These are phyloP conservation scores for Periphyllus acericola DNA, from an alignment of 2,888 invertebrate species.

Conservation along the genomic window DNA sequence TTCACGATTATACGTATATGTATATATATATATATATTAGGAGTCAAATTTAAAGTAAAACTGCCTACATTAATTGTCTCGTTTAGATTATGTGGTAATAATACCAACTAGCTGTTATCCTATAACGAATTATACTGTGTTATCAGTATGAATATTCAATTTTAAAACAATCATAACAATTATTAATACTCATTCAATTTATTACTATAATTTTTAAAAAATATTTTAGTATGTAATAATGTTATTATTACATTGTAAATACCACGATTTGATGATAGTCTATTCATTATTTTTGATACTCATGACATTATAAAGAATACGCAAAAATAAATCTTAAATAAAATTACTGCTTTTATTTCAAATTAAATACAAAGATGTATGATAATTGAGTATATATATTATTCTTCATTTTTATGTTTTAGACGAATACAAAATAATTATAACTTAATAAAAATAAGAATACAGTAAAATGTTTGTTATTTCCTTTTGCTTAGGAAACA, in stretches of 20 bases:
- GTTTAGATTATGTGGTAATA: conserved; percentile 48
- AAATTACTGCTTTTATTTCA: conserved; percentile 49
- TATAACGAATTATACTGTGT: conserved; percentile 40
- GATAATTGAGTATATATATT: conserved; percentile 35
- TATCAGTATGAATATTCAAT: conserved; percentile 37
- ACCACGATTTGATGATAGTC: conserved; percentile 20
- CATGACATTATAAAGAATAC: conserved; percentile 42
- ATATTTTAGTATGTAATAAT: conserved; percentile 46
- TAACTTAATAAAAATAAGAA: conserved; percentile 7
- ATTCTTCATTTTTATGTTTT: conserved; percentile 50
- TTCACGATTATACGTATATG: too few species aligned
- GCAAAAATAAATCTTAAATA: conserved; percentile 36
- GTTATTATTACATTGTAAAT: conserved; percentile 32
- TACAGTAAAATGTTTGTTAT: conserved; percentile 20
- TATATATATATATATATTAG: too few species aligned
- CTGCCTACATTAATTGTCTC: conserved; percentile 36
- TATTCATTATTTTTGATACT: conserved; percentile 49
- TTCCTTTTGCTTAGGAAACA: background rate
- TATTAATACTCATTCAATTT: conserved; percentile 48
- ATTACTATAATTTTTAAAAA: conserved; percentile 50
- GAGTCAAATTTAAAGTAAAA: too few species aligned
- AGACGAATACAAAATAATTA: conserved; percentile 52
- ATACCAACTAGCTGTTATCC: conserved; percentile 43
- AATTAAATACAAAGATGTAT: conserved; percentile 25
- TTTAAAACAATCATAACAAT: conserved; percentile 54